Evolutionary conservation across 2,888 invertebrate genomes (phyloP).

Genomic region (Chrysopilus asiliformis): DNA sequence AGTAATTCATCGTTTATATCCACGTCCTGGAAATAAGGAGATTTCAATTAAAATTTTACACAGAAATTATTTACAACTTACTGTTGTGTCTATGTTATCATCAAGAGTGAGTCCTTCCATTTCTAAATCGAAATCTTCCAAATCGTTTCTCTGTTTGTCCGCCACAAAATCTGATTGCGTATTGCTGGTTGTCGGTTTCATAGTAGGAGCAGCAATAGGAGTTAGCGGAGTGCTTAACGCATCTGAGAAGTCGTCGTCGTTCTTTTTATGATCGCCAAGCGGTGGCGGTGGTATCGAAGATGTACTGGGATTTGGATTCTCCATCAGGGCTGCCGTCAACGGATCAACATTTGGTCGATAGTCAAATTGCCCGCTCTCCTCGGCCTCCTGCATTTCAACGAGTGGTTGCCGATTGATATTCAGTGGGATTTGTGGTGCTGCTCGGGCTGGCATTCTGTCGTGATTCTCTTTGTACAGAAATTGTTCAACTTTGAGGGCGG

Average conservation of each 20-base stretch:
- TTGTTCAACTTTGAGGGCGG: slow-evolving; percentile 58
- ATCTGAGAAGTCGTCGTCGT: slow-evolving; percentile 18
- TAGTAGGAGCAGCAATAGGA: no score
- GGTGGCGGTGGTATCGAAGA: slow-evolving; percentile 3
- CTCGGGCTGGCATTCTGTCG: slow-evolving; percentile 40
- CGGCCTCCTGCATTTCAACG: slow-evolving; percentile 54
- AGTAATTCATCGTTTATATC: slow-evolving; percentile 60
- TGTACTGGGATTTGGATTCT: neutral
- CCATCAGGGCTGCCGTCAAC: neutral
- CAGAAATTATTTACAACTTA: slow-evolving; percentile 38
- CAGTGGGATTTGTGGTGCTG: slow-evolving; percentile 41
- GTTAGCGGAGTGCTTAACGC: no score
- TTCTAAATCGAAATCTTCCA: slow-evolving; percentile 64
- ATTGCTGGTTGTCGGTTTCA: no score
- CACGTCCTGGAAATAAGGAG: slow-evolving; percentile 45
- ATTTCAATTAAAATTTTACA: no score
- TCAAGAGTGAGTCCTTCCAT: slow-evolving; percentile 71
- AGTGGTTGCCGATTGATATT: slow-evolving; percentile 55
- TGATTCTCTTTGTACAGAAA: slow-evolving; percentile 37
- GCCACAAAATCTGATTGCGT: no score
- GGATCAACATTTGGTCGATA: slow-evolving; percentile 18
- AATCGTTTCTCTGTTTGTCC: slow-evolving; percentile 26
- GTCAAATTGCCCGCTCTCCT: slow-evolving; percentile 39
- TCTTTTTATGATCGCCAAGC: slow-evolving; percentile 24
- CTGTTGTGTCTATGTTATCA: slow-evolving; percentile 62